A percentile compares a stretch with the other conserved stretches of the same genome.
Conservation (phyloP, 2,888 invertebrate species). For the Euzophera pinguis region DNA sequence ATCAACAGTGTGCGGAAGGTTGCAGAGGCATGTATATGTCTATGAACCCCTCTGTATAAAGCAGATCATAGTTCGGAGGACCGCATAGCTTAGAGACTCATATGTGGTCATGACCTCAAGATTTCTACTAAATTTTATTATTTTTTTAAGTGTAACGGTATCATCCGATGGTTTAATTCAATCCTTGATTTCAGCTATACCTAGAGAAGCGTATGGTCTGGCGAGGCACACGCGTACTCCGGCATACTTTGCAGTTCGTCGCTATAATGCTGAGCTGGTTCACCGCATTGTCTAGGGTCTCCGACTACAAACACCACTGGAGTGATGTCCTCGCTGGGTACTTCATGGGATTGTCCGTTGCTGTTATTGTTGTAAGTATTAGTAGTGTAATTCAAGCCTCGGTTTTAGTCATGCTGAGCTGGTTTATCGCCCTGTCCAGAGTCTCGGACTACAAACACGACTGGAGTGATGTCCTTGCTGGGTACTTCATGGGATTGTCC, state of each 20-base stretch:
- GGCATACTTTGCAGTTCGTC: constrained; percentile 89
- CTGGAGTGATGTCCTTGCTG: constrained; percentile 97
- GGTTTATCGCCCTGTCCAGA: constrained; percentile 92
- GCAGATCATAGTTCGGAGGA: too few species aligned
- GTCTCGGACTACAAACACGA: constrained; percentile 98
- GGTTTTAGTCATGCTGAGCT: constrained; percentile 89
- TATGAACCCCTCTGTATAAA: too few species aligned
- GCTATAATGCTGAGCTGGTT: constrained; percentile 90
- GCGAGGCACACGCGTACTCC: constrained; percentile 86
- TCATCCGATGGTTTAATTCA: background rate
- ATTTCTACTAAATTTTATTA: too few species aligned
- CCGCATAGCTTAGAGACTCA: too few species aligned
- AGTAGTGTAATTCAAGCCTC: too few species aligned
- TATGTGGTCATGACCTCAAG: too few species aligned
- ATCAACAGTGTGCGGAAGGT: too few species aligned
- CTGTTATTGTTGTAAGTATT: constrained; percentile 83
- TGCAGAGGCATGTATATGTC: too few species aligned
- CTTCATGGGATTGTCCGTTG: constrained; percentile 81
- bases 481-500: constrained; percentile 83
- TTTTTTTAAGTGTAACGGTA: too few species aligned
- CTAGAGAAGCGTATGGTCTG: constrained; percentile 91
- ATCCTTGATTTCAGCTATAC: constrained; percentile 83
- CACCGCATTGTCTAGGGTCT: constrained; percentile 92
- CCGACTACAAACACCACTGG: constrained; percentile 99
- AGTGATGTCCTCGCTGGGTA: constrained; percentile 95